A percentile compares a stretch with the other conserved stretches of the same genome.
These are phyloP conservation scores for Philereme transversata DNA, from an alignment of 2,888 invertebrate species.

Conservation along the genomic window DNA sequence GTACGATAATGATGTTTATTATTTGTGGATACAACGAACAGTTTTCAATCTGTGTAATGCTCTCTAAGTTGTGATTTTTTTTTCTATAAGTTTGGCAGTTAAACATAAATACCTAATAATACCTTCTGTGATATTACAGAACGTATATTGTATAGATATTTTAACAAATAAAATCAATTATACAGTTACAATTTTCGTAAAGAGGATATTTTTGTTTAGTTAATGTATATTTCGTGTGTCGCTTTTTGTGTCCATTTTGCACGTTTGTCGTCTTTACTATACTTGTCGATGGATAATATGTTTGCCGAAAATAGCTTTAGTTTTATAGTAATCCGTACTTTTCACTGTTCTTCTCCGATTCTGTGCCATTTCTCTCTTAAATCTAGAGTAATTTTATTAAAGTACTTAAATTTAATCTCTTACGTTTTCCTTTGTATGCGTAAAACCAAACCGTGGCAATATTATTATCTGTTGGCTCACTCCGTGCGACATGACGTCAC, in stretches of 20 bases:
- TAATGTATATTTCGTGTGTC: no score
- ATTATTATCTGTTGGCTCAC: conserved; percentile 29
- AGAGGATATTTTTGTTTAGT: no score
- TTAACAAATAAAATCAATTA: background rate
- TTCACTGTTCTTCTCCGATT: conserved; percentile 40
- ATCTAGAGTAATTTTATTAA: conserved; percentile 23
- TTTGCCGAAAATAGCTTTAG: conserved; percentile 23
- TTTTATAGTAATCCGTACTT: conserved; percentile 24
- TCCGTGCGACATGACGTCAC: conserved; percentile 7
- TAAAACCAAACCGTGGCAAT: conserved; percentile 25
- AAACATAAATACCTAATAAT: no score
- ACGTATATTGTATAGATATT: background rate
- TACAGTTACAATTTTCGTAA: no score
- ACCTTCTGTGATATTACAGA: no score
- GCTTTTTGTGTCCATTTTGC: conserved; percentile 2
- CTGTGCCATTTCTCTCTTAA: conserved; percentile 30
- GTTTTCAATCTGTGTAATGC: conserved; percentile 37
- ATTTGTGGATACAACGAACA: conserved; percentile 43
- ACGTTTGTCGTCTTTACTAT: conserved; percentile 16
- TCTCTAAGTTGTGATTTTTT: conserved; percentile 58
- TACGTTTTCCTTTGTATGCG: conserved; percentile 10
- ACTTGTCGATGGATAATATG: conserved; percentile 37
- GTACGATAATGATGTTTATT: background rate
- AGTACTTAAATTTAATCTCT: conserved; percentile 31
- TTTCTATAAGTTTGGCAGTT: conserved; percentile 25